Percentiles rank a stretch among this genome's conserved stretches.
phyloP scores from a whole-genome alignment of 2,113 vertebrate species.

The Podarcis muralis region DNA sequence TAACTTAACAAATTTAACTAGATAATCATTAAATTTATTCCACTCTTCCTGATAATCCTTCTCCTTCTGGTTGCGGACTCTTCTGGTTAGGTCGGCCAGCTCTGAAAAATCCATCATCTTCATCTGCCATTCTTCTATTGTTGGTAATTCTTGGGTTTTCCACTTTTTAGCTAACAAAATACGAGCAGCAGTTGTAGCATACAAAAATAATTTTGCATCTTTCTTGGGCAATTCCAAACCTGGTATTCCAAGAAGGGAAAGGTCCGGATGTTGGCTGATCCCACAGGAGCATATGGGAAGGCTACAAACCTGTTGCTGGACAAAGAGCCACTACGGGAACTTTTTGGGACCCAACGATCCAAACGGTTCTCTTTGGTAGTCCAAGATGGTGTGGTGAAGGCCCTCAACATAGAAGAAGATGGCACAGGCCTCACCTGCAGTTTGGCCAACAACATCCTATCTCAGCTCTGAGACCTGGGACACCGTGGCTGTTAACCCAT shows the following conservation, averaged over 20 bases:
- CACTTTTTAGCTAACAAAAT: too few species aligned
- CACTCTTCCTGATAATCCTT: too few species aligned
- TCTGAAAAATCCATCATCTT: too few species aligned
- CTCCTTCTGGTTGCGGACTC: too few species aligned
- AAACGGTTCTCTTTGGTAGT: slow-evolving; percentile 85
- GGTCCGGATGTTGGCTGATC: slow-evolving; percentile 62
- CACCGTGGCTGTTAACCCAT: not conserved
- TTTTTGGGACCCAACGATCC: slow-evolving; percentile 84
- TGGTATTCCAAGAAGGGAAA: slow-evolving; percentile 72
- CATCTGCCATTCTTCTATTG: too few species aligned
- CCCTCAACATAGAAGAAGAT: slow-evolving; percentile 86
- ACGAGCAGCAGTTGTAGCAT: too few species aligned
- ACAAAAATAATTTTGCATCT: too few species aligned
- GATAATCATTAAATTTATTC: too few species aligned
- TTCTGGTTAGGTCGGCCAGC: too few species aligned
- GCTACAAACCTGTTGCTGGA: slow-evolving; percentile 83
- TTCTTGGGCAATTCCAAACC: too few species aligned
- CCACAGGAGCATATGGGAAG: slow-evolving; percentile 55
- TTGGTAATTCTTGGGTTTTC: too few species aligned
- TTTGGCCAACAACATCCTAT: slow-evolving; percentile 78
- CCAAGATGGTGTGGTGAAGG: slow-evolving; percentile 82
- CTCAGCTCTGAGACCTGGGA: slow-evolving; percentile 63
- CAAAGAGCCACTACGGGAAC: slow-evolving; percentile 75
- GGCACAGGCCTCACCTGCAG: slow-evolving; percentile 90
- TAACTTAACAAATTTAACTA: too few species aligned